Conservation (phyloP, 2,797 vertebrate genomes). For the Margarornis squamiger region DNA sequence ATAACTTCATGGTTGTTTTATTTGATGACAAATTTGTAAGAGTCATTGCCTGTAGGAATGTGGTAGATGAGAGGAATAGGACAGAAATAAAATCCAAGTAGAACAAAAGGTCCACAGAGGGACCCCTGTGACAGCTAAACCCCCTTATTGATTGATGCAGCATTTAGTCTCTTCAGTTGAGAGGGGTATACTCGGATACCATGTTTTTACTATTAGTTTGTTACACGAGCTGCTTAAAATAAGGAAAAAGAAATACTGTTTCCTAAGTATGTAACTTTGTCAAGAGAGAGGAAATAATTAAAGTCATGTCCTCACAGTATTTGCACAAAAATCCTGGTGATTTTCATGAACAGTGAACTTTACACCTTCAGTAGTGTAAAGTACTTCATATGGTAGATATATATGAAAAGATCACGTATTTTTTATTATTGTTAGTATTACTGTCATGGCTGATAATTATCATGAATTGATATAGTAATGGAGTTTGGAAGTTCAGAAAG, state of each 20-base stretch:
- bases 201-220: background rate
- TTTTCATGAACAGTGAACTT: background rate
- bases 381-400: background rate
- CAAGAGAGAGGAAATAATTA: background rate
- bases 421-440: background rate
- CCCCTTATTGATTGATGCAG: background rate
- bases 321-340: background rate
- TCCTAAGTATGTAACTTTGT: background rate
- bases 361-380: background rate
- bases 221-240: background rate
- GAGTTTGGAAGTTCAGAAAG: background rate
- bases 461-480: background rate
- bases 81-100: conserved; percentile 17
- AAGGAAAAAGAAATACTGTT: background rate
- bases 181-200: background rate
- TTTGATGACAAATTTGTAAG: conserved; percentile 1
- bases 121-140: background rate
- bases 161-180: background rate
- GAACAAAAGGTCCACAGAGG: conserved; percentile 1
- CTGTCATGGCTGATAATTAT: background rate
- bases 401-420: background rate
- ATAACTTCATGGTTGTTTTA: background rate
- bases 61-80: background rate
- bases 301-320: background rate
- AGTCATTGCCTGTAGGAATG: background rate